Conservation (phyloP, 2,888 invertebrate species). For the Stenotaenia linearis region DNA sequence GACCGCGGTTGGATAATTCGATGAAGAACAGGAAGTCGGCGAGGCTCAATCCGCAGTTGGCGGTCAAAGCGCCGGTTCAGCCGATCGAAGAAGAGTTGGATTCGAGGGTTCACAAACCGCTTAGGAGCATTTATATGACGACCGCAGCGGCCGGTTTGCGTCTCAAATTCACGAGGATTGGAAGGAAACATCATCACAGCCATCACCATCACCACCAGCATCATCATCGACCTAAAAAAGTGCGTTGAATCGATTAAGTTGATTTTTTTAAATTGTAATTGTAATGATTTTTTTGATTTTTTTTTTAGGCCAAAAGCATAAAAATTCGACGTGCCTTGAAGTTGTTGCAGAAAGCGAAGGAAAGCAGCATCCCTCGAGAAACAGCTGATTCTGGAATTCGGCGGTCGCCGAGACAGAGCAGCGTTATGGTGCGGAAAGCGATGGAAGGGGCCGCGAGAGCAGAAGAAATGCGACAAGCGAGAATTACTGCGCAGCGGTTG, state of each 20-base stretch:
- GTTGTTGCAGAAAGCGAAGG: constrained; percentile 29
- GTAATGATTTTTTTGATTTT: background rate
- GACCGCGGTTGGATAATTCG: background rate
- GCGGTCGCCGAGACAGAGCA: constrained; percentile 28
- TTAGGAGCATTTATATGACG: constrained; percentile 27
- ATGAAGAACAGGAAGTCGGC: constrained; percentile 4
- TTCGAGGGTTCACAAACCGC: background rate
- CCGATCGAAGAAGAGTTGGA: background rate
- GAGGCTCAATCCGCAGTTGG: background rate
- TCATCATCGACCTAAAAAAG: constrained; percentile 30
- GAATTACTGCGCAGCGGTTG: constrained; percentile 21
- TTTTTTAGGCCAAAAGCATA: constrained; percentile 5
- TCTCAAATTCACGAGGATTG: constrained; percentile 1
- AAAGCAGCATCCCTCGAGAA: constrained; percentile 11
- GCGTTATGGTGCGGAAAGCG: constrained; percentile 21
- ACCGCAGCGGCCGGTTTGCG: background rate
- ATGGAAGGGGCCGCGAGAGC: constrained; percentile 29
- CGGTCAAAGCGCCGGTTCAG: background rate
- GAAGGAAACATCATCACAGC: constrained; percentile 24
- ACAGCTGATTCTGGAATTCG: constrained; percentile 2
- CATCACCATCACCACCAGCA: constrained; percentile 29
- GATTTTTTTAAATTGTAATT: too few species aligned
- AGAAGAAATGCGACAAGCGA: constrained; percentile 28
- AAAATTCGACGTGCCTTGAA: constrained; percentile 30
- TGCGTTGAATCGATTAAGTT: background rate